Conservation (phyloP, 1,140 invertebrate genomes). For the Halyomorpha halys region DNA sequence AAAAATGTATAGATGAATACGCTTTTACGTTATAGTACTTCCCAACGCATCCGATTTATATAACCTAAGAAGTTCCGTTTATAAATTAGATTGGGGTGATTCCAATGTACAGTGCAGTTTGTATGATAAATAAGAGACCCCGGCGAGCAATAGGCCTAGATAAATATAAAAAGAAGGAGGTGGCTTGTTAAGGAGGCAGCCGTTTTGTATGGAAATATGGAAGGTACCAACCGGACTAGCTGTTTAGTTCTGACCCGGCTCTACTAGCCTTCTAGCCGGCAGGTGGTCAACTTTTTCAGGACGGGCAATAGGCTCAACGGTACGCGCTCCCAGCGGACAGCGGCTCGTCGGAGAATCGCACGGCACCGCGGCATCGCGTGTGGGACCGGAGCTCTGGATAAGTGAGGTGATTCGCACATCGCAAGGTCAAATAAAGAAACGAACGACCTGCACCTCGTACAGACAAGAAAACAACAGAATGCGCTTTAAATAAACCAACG, state of each 20-base stretch:
- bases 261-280: background rate
- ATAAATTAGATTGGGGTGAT: conserved; percentile 5
- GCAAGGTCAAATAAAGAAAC: too few species aligned
- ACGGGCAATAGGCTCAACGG: conserved; percentile 1
- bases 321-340: background rate
- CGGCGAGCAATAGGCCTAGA: background rate
- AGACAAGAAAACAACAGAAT: too few species aligned
- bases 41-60: background rate
- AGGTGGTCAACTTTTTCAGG: background rate
- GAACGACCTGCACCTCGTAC: too few species aligned
- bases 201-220: conserved; percentile 12
- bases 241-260: background rate
- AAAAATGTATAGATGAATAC: too few species aligned
- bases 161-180: conserved; percentile 12
- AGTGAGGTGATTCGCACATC: too few species aligned
- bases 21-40: too few species aligned
- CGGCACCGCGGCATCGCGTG: background rate
- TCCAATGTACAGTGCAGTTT: background rate
- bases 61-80: background rate
- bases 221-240: background rate
- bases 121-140: background rate
- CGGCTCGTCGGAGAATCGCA: background rate
- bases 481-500: too few species aligned
- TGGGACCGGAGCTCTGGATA: background rate
- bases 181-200: conserved; percentile 10